phyloP scores from a whole-genome alignment of 2,113 vertebrate genomes.

The Xyliphius kryptos region DNA sequence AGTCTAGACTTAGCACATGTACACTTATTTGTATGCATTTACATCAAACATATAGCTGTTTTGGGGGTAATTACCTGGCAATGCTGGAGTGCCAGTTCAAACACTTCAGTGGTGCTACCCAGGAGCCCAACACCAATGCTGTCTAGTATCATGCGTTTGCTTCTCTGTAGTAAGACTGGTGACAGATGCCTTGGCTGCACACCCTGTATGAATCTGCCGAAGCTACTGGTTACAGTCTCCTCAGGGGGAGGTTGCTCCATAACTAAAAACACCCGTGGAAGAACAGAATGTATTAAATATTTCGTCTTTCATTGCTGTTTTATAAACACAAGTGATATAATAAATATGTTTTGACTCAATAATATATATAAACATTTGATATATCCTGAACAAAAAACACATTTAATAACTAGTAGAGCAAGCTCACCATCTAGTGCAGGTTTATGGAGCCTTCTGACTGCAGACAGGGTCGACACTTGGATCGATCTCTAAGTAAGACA shows the following conservation, averaged over 20 bases:
- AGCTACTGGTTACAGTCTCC: conserved; percentile 74
- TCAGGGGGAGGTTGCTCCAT: conserved; percentile 52
- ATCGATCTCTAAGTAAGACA: conserved; percentile 52
- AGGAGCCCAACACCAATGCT: conserved; percentile 79
- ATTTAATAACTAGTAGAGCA: too few relatives aligned
- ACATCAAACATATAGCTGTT: too few relatives aligned
- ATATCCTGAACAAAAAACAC: too few relatives aligned
- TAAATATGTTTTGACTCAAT: too few relatives aligned
- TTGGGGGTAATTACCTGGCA: conserved; percentile 74
- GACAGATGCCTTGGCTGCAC: conserved; percentile 66
- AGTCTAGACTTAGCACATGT: conserved; percentile 9
- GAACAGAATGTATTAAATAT: not conserved
- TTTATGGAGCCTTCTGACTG: conserved; percentile 55
- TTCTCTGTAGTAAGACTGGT: conserved; percentile 59
- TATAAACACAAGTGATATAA: too few relatives aligned
- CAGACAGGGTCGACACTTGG: conserved; percentile 33
- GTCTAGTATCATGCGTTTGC: conserved; percentile 85
- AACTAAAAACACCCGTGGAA: conserved; percentile 50
- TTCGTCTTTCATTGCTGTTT: too few relatives aligned
- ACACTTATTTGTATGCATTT: not conserved
- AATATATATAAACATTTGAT: too few relatives aligned
- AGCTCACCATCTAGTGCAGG: conserved; percentile 65
- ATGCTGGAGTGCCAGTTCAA: conserved; percentile 69
- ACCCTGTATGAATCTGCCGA: conserved; percentile 71
- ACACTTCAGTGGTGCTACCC: conserved; percentile 75